Percentiles rank a stretch among this genome's conserved stretches.
phyloP scores from a whole-genome alignment of 1,140 invertebrate species.

The Lamellibrachia luymesi region DNA sequence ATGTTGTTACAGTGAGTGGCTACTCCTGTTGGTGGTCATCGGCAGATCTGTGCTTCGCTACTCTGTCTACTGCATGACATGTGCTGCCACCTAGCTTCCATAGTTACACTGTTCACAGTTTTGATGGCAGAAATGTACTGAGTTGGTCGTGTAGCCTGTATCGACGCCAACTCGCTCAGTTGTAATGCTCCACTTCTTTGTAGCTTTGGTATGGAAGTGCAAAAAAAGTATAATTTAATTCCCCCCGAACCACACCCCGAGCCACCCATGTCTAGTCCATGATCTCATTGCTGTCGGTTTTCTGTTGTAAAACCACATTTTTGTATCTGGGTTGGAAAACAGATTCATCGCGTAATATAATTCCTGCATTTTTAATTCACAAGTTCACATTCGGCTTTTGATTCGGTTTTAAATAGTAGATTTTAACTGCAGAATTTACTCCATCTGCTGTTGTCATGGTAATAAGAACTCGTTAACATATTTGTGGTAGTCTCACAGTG shows the following conservation, averaged over 20 bases:
- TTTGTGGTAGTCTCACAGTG: neutral
- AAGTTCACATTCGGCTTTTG: neutral
- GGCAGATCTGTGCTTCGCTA: neutral
- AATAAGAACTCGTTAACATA: neutral
- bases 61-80: conserved; percentile 2
- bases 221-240: neutral
- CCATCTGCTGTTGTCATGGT: neutral
- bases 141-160: neutral
- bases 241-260: neutral
- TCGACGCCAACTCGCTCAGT: neutral
- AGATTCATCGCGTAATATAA: neutral
- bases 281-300: neutral
- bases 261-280: neutral
- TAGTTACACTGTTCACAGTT: neutral
- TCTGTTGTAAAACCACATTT: neutral
- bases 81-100: neutral
- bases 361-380: neutral
- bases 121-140: neutral
- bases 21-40: neutral
- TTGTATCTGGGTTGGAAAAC: neutral
- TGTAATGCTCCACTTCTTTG: neutral
- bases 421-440: neutral
- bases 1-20: neutral
- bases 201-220: neutral
- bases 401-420: neutral